Conservation (phyloP, 2,888 invertebrate species). For the Orchesella flavescens region DNA sequence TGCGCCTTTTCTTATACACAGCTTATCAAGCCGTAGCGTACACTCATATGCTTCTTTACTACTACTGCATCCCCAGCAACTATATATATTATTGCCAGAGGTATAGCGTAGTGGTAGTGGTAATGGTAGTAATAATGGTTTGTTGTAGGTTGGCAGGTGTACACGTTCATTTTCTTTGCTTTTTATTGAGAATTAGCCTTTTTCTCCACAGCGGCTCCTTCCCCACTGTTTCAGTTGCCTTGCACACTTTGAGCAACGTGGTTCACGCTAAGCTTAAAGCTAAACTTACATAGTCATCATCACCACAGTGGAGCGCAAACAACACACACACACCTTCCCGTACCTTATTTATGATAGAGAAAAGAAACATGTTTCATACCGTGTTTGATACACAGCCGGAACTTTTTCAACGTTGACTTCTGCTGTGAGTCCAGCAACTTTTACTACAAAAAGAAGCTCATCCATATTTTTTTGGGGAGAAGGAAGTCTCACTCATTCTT, state of each 20-base stretch:
- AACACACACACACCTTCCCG: constrained; percentile 19
- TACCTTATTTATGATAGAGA: background rate
- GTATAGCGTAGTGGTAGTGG: constrained; percentile 53
- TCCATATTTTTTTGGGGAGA: constrained; percentile 23
- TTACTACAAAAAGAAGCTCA: constrained; percentile 10
- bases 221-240: constrained; percentile 65
- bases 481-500: background rate
- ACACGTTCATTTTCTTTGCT: constrained; percentile 62
- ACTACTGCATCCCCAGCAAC: constrained; percentile 13
- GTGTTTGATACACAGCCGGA: constrained; percentile 50
- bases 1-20: background rate
- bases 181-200: constrained; percentile 62
- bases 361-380: background rate
- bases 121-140: constrained; percentile 60
- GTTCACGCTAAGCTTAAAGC: constrained; percentile 49
- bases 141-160: constrained; percentile 60
- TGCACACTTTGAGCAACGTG: constrained; percentile 64
- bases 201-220: constrained; percentile 61
- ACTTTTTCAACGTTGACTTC: constrained; percentile 33
- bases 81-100: constrained; percentile 46
- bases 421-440: constrained; percentile 3
- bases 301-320: constrained; percentile 12
- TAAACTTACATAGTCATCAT: constrained; percentile 38
- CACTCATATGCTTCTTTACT: constrained; percentile 23
- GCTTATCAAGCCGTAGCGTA: background rate